Percentiles rank a stretch among this genome's conserved stretches.
Conservation (phyloP, 2,797 vertebrate species). For the Sebastes vulpes region DNA sequence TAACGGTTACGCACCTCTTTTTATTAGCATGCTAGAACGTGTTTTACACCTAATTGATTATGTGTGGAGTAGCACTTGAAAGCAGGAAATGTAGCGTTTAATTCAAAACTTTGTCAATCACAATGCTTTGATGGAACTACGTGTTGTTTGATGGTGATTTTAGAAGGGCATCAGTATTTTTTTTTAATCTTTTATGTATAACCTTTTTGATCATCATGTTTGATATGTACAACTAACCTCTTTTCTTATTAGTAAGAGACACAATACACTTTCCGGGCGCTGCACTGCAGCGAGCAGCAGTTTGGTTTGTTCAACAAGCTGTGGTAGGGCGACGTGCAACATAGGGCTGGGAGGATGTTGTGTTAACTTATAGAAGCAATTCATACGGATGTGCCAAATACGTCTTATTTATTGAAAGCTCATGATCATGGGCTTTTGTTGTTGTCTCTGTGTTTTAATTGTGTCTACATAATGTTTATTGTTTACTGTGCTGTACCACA, state of each 20-base stretch:
- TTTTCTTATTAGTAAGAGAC: background rate
- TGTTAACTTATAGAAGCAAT: too few species aligned
- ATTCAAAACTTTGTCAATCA: slow-evolving; percentile 5
- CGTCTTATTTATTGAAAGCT: too few species aligned
- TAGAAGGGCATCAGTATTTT: background rate
- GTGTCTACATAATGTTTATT: background rate
- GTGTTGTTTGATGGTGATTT: slow-evolving; percentile 11
- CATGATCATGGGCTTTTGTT: background rate
- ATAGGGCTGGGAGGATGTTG: too few species aligned
- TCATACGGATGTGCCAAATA: too few species aligned
- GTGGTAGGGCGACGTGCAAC: too few species aligned
- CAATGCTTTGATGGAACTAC: slow-evolving; percentile 8
- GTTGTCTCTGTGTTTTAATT: background rate
- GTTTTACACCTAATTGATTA: slow-evolving; percentile 34
- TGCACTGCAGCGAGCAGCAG: background rate
- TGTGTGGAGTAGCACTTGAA: slow-evolving; percentile 17
- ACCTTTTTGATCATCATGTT: background rate
- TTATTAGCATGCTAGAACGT: background rate
- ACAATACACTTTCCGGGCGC: background rate
- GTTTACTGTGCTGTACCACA: background rate
- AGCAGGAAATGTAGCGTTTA: slow-evolving; percentile 16
- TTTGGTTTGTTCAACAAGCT: background rate
- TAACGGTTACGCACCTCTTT: background rate
- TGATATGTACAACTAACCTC: background rate
- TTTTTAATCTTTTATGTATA: background rate